Evolutionary conservation across 2,113 vertebrate genomes (phyloP), one percentile per base, ranked within the genome.

Genomic region (Tetrax tetrax): DNA sequence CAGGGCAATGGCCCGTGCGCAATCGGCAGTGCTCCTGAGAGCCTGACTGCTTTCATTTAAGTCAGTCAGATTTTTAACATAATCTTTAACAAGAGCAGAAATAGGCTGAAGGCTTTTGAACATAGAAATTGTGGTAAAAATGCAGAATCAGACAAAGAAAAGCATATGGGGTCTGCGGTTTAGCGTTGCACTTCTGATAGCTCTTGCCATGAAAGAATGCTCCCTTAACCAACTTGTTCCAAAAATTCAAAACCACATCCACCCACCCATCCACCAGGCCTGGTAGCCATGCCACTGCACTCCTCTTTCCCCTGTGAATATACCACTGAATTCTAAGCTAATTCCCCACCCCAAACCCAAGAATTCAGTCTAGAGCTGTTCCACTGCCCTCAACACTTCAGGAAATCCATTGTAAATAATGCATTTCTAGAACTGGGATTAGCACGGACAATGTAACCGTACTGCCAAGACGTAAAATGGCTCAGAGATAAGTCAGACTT

Each of bases 1-100:
- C 48, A n/a, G 10, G 35, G 33, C 48, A 66, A 23, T 0, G 10
- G 10, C 37, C 18, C 10, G 16, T 0, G 2, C 23, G 43, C 51
- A 14, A 27, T 15, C 10, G 12, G 56, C 43, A 77, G 35, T 10
- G 6, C 33, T 33, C 41, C 7, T 2, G n/a, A 17, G 4, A 47
- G 10, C 23, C 33, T 24, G 25, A 28, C 8, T 12, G 5, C 38
- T 77, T 37, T 29, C 29, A 15, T 56, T 59, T 21, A 37, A 43
- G 2, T 6, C 28, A 37, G 15, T 4, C 21, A 38, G 27, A n/a
- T 48, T 64, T 94, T 72, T 3, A 6, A 69, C 7, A 28, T 3
- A 4, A 23, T 43, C n/a, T 29, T 59, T 63, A 28, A 0, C 29
- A 50, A 60, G 5, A 70, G 23, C 4, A 27, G 60, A 83, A 65